Evolutionary conservation across 2,113 vertebrate genomes (phyloP).

Genomic region (Oophaga pumilio): DNA sequence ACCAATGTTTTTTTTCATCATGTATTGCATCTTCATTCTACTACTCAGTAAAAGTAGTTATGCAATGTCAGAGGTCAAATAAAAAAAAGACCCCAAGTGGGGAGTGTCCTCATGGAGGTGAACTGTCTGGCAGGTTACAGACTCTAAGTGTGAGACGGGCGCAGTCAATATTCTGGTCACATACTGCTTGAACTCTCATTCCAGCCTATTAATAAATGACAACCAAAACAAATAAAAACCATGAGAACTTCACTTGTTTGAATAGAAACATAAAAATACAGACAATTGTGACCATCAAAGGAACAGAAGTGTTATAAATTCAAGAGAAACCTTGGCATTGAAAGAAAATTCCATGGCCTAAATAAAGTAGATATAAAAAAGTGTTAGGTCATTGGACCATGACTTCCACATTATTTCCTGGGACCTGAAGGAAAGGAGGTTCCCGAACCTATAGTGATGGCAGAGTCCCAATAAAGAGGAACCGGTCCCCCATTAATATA

Average conservation of each 20-base stretch:
- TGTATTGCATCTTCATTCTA: neutral
- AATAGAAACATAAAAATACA: neutral
- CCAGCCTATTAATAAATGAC: slow-evolving; percentile 53
- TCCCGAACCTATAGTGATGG: too few relatives aligned
- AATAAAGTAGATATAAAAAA: too few relatives aligned
- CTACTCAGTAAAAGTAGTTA: neutral
- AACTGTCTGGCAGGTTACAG: neutral
- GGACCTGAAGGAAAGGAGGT: too few relatives aligned
- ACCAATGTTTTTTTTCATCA: neutral
- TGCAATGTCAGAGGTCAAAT: neutral
- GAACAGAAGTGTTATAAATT: neutral
- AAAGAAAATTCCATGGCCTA: too few relatives aligned
- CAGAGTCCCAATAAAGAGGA: too few relatives aligned
- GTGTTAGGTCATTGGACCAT: too few relatives aligned
- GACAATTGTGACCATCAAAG: neutral
- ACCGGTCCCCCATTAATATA: too few relatives aligned
- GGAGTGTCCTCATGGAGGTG: neutral
- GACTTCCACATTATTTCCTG: too few relatives aligned
- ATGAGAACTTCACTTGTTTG: slow-evolving; percentile 35
- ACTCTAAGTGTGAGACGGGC: neutral
- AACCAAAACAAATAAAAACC: slow-evolving; percentile 24
- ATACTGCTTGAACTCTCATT: slow-evolving; percentile 40
- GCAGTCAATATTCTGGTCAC: slow-evolving; percentile 15
- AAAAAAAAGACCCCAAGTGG: neutral
- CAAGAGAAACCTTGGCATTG: neutral